Percentiles rank a stretch among this genome's conserved stretches.
phyloP scores from a whole-genome alignment of 1,140 invertebrate genomes.

The Linepithema humile region DNA sequence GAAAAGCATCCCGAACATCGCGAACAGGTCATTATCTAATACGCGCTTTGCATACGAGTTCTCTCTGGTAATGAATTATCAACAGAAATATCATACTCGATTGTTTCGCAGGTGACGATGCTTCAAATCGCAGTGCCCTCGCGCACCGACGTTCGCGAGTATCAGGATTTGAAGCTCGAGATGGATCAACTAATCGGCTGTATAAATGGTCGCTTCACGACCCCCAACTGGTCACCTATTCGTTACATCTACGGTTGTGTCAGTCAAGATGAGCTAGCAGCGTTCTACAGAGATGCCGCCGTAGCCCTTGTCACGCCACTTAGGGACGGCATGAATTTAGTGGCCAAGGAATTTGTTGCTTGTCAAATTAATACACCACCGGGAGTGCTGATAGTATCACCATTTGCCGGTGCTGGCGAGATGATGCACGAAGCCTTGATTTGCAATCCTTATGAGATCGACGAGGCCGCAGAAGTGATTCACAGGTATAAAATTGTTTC shows the following conservation, averaged over 20 bases:
- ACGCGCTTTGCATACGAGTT: not conserved
- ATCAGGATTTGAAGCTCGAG: constrained; percentile 95
- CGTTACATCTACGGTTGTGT: constrained; percentile 96
- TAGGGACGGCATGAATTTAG: constrained; percentile 96
- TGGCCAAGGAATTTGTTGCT: constrained; percentile 96
- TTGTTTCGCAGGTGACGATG: constrained; percentile 85
- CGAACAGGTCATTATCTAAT: constrained; percentile 87
- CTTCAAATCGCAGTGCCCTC: constrained; percentile 95
- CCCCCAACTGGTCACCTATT: constrained; percentile 95
- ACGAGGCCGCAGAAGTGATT: constrained; percentile 94
- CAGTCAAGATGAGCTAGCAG: constrained; percentile 93
- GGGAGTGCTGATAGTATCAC: constrained; percentile 94
- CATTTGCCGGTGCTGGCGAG: constrained; percentile 95
- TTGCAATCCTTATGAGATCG: constrained; percentile 95
- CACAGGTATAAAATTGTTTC: constrained; percentile 85
- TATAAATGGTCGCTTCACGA: constrained; percentile 94
- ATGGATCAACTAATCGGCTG: constrained; percentile 95
- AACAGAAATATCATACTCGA: not conserved
- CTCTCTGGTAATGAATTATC: not conserved
- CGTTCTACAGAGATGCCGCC: constrained; percentile 93
- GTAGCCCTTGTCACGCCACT: constrained; percentile 94
- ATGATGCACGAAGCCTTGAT: constrained; percentile 96
- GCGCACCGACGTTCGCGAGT: constrained; percentile 95
- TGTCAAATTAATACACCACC: constrained; percentile 95
- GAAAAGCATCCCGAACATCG: constrained; percentile 94